Base-by-base conservation (phyloP, 2,113 vertebrate species). In the Cyprinus carpio region DNA sequence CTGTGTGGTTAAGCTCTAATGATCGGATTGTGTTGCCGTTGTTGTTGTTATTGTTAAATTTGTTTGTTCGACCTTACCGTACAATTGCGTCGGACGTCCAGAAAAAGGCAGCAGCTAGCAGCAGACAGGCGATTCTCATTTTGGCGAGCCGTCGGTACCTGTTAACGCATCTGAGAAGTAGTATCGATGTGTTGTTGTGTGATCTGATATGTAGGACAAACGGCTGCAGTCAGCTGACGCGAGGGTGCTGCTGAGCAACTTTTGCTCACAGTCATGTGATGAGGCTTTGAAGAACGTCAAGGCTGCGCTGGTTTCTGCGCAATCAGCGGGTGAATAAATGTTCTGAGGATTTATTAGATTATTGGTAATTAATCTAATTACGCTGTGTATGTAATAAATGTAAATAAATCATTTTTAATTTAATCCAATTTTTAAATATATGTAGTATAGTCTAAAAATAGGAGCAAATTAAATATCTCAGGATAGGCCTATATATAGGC, bases 21-120 rank as follows among this genome's bases (percentile, higher is more conserved):
- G 34, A 69, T 20, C 62, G 40, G 62, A 71, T 82, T 82, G 29
- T 7, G 29, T 58, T 9, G 56, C 20, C 2, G 31, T 31, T 6
- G 20, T 72, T 51, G 27, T 67, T 31, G 25, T 27, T 29, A 6
- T 82, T 69, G 43, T 51, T 27, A 81, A 51, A 11, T 82, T 54
- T 69, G 25, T 43, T 51, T 51, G 43, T 15, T 31, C 11, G 49
- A 37, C 46, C 92, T 94, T 89, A 95, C 94, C 94, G 87, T 6
- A 94, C 79, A 9, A 95, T 54, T 0, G 93, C 93, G 37, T 94
- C 87, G 72, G 67, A 69, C 13, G 85, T 88, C 75, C 93, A 87
- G 0, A 87, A 85, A 6, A 92, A 75, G 3, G 84, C 90, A 40
- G 90, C 89, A 13, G 93, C 54, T 2, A 93, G 67, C 2, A 85